These are phyloP conservation scores for Bedellia somnulentella DNA, from an alignment of 2,888 invertebrate species.

Conservation along the genomic window DNA sequence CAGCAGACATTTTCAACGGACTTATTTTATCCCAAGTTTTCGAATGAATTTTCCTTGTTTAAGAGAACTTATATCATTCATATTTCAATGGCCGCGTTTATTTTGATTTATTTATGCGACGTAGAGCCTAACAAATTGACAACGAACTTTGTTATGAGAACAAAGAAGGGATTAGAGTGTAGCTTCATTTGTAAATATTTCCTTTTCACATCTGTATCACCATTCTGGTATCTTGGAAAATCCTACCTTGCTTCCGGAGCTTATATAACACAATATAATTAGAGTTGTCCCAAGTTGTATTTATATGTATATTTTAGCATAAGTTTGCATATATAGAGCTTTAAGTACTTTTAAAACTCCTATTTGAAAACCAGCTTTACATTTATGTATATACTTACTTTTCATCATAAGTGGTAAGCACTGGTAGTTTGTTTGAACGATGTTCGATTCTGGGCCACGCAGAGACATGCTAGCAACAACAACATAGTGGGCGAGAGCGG, in stretches of 20 bases:
- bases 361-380: background rate
- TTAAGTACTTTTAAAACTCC: too few species aligned
- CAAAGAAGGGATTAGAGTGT: conserved; percentile 1
- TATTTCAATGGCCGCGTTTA: background rate
- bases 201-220: too few species aligned
- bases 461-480: conserved; percentile 64
- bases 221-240: background rate
- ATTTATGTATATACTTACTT: conserved; percentile 3
- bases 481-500: conserved; percentile 57
- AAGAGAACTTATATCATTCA: background rate
- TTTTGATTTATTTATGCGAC: background rate
- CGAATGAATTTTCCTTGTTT: background rate
- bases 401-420: conserved; percentile 20
- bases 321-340: too few species aligned
- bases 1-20: background rate
- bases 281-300: too few species aligned
- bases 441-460: conserved; percentile 48
- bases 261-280: too few species aligned
- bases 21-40: background rate
- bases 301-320: too few species aligned
- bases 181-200: conserved; percentile 4
- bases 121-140: conserved; percentile 3
- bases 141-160: conserved; percentile 4
- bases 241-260: conserved; percentile 5
- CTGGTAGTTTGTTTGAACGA: conserved; percentile 44